phyloP scores from a whole-genome alignment of 2,797 vertebrate species.

The Malacoraja senta region DNA sequence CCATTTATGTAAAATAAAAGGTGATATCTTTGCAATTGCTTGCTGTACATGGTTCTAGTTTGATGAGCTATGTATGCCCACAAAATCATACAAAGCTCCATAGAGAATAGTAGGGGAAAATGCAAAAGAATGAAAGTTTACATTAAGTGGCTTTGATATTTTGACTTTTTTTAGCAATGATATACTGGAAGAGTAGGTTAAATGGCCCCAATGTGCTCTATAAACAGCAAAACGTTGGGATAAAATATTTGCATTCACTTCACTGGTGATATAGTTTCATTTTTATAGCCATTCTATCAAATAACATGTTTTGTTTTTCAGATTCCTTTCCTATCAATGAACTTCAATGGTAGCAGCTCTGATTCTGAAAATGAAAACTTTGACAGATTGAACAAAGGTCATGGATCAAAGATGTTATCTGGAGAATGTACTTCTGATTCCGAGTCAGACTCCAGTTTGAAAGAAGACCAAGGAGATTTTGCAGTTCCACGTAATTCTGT shows the following conservation, averaged over 20 bases:
- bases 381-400: neutral
- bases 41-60: neutral
- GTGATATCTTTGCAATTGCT: neutral
- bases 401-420: neutral
- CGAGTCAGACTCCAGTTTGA: neutral
- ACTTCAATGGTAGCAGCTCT: neutral
- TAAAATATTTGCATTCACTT: neutral
- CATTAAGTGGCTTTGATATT: neutral
- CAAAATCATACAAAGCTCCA: neutral
- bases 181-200: neutral
- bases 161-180: neutral
- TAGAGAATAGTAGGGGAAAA: neutral
- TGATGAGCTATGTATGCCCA: neutral
- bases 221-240: neutral
- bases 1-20: neutral
- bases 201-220: neutral
- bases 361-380: neutral
- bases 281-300: neutral
- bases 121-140: neutral
- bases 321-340: constrained; percentile 23
- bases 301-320: neutral
- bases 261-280: neutral
- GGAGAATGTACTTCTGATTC: neutral
- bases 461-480: neutral
- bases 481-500: neutral